Percentiles rank a stretch among this genome's conserved stretches.
These are phyloP conservation scores for Mormyrus lacerda DNA, from an alignment of 2,113 vertebrate species.

Conservation along the genomic window DNA sequence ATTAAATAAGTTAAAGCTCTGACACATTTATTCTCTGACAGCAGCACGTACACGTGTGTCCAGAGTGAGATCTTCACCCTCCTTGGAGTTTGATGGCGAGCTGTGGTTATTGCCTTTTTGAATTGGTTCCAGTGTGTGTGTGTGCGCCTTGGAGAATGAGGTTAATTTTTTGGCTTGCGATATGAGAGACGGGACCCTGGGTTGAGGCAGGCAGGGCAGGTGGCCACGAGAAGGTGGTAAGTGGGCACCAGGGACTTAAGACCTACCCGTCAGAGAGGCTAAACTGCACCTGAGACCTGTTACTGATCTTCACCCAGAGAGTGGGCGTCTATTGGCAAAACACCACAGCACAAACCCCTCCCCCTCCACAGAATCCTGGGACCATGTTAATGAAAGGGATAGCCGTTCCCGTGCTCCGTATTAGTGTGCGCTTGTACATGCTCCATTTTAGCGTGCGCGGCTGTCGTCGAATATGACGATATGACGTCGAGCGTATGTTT, in stretches of 20 bases:
- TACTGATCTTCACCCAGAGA: not conserved
- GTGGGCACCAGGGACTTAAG: not conserved
- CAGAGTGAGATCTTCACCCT: not conserved
- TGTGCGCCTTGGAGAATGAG: not conserved
- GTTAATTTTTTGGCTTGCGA: not conserved
- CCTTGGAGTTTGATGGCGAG: not conserved
- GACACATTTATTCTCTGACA: slow-evolving; percentile 1
- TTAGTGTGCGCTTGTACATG: not conserved
- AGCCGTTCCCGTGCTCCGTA: not conserved
- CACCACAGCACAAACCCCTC: not conserved
- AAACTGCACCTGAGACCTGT: not conserved
- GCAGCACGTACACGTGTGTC: not conserved
- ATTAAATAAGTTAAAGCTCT: slow-evolving; percentile 2
- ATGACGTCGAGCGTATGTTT: not conserved
- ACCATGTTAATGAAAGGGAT: not conserved
- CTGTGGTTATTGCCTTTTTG: not conserved
- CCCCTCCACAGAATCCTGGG: not conserved
- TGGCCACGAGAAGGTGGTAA: not conserved
- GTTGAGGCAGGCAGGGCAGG: not conserved
- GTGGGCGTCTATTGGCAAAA: not conserved
- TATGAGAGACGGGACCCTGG: not conserved
- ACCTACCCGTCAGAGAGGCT: not conserved
- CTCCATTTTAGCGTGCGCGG: not conserved
- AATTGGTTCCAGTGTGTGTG: not conserved
- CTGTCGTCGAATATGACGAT: not conserved